Conservation (phyloP, 2,888 invertebrate genomes). For the Cheilosia scutellata region DNA sequence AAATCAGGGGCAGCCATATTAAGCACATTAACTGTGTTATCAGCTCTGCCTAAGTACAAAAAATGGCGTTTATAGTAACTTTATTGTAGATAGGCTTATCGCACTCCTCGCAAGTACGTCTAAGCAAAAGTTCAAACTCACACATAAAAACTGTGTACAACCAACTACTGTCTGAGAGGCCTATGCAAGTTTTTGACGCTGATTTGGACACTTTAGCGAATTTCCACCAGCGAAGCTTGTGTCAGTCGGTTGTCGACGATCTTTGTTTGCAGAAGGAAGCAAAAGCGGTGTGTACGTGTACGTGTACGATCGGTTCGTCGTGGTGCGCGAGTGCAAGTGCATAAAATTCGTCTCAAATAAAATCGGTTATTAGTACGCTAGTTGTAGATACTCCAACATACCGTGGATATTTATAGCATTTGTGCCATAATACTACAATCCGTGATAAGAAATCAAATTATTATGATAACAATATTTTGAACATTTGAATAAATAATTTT, state of each 20-base stretch:
- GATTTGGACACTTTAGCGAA: conserved; percentile 55
- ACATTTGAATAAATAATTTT: too few relatives aligned
- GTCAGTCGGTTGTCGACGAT: conserved; percentile 66
- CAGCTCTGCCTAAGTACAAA: neutral
- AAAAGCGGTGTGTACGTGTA: conserved; percentile 3
- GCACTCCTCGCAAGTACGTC: neutral
- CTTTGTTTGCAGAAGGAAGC: conserved; percentile 69
- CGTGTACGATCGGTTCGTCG: conserved; percentile 8
- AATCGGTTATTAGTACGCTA: neutral
- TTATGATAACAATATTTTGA: too few relatives aligned
- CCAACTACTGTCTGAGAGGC: conserved; percentile 20
- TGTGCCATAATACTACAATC: neutral
- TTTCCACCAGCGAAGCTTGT: conserved; percentile 39
- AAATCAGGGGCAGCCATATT: too few relatives aligned
- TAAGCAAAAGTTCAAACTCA: neutral
- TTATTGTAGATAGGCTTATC: neutral
- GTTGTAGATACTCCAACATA: too few relatives aligned
- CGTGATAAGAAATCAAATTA: neutral
- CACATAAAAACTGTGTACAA: neutral
- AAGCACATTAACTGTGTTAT: conserved; percentile 2
- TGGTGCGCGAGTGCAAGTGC: conserved; percentile 7
- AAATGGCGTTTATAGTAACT: neutral
- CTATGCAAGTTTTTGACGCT: conserved; percentile 33
- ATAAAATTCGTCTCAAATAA: conserved; percentile 8
- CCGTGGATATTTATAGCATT: neutral